Base-by-base conservation (phyloP, 2,888 invertebrate species). In the Leptura quadrifasciata region DNA sequence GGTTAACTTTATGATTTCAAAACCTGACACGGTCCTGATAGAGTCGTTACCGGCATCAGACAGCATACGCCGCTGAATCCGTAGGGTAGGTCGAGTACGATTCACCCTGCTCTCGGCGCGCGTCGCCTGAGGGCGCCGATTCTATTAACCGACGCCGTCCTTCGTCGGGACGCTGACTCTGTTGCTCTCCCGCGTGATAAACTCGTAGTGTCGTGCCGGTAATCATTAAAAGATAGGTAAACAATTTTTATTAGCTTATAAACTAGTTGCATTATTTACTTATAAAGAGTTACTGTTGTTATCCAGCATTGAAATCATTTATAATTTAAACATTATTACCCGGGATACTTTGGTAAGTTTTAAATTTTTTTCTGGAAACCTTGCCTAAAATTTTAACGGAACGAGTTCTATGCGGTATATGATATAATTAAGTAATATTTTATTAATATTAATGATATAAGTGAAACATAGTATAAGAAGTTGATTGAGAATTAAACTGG, bases 111-210 rank as follows among this genome's bases (percentile, higher is more conserved):
- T 76, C 75, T 68, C 77, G 78, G 78, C 79, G 85, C 84, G 85
- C 84, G 85, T 84, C 80, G 82, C 81, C 79, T 75, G 78, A 75
- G 79, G 82, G 80, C 79, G 82, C 74, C 78, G 80, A 79, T 80
- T 81, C 76, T 31, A 60, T 65, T 65, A 67, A 76, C 60, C 21
- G 65, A 65, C 75, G 71, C 68, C 75, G 82, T 80, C 81, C 84
- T 84, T 82, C 85, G 84, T 84, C 85, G 84, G 80, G 85, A 85
- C 85, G 86, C 78, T 77, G 78, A 70, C 76, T 76, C 76, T 77
- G 75, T 74, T 77, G 78, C 76, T 79, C 74, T 76, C 79, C 65
- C 76, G 76, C 70, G 79, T 68, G 61, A 65, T n/a, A 24, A 60
- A 55, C 71, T 72, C 63, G 61, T 57, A 67, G 60, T 63, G 68